Evolutionary conservation across 2,113 vertebrate genomes (phyloP).

Genomic region (Salvator merianae): DNA sequence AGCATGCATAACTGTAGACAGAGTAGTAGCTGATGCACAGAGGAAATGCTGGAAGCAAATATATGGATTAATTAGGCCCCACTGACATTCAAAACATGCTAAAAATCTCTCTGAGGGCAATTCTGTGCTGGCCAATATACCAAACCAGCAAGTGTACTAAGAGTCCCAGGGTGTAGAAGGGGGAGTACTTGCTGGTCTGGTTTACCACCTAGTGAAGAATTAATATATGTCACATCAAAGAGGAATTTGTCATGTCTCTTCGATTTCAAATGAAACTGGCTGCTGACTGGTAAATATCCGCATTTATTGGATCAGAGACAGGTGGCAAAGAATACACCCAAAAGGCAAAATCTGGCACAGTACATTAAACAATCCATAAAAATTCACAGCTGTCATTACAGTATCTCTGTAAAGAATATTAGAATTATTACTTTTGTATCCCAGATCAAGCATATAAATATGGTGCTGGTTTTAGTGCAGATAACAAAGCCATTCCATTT

Average conservation of each 20-base stretch:
- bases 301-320: no score
- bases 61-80: no score
- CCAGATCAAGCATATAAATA: neutral
- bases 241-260: no score
- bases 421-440: neutral
- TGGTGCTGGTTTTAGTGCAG: neutral
- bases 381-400: neutral
- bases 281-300: no score
- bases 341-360: neutral
- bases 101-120: neutral
- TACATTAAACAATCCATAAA: neutral
- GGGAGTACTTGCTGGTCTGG: no score
- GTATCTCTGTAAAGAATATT: neutral
- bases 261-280: no score
- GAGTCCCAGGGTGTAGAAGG: neutral
- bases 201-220: no score
- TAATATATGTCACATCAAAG: no score
- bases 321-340: no score
- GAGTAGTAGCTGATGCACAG: neutral
- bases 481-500: neutral
- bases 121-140: no score
- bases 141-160: no score
- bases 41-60: neutral
- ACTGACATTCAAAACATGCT: neutral
- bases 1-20: neutral